Percentiles rank a stretch among this genome's conserved stretches.
Evolutionary conservation across 2,797 vertebrate genomes (phyloP).

Genomic region (Cuniculus paca): DNA sequence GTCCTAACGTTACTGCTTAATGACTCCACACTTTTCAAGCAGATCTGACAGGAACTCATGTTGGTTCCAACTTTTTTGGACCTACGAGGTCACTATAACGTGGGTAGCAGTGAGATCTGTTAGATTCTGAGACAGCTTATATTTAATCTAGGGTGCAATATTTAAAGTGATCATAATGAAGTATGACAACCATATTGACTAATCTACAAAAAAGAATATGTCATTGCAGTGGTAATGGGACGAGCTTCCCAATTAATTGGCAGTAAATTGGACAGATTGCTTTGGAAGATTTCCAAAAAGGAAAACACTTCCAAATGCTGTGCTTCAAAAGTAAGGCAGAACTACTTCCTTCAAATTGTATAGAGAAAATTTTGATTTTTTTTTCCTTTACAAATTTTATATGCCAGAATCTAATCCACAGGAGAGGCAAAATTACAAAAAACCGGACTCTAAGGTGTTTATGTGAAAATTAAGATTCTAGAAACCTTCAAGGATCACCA

Average conservation of each 20-base stretch:
- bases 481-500: neutral
- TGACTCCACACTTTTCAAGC: neutral
- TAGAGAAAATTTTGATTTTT: conserved; percentile 43
- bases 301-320: neutral
- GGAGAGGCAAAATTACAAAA: neutral
- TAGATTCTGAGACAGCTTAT: conserved; percentile 48
- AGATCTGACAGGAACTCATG: neutral
- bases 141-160: conserved; percentile 66
- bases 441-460: neutral
- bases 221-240: conserved; percentile 64
- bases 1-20: neutral
- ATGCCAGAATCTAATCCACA: neutral
- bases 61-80: neutral
- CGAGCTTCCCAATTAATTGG: conserved; percentile 63
- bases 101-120: conserved; percentile 42
- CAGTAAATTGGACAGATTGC: conserved; percentile 39
- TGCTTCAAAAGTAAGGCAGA: conserved; percentile 6
- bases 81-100: conserved; percentile 48
- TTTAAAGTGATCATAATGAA: conserved; percentile 72
- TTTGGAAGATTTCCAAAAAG: conserved; percentile 43
- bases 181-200: conserved; percentile 71
- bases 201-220: conserved; percentile 58
- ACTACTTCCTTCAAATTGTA: neutral
- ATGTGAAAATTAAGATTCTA: neutral
- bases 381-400: conserved; percentile 47